Evolutionary conservation across 2,888 invertebrate genomes (phyloP).

Genomic region (Danaus chrysippus): DNA sequence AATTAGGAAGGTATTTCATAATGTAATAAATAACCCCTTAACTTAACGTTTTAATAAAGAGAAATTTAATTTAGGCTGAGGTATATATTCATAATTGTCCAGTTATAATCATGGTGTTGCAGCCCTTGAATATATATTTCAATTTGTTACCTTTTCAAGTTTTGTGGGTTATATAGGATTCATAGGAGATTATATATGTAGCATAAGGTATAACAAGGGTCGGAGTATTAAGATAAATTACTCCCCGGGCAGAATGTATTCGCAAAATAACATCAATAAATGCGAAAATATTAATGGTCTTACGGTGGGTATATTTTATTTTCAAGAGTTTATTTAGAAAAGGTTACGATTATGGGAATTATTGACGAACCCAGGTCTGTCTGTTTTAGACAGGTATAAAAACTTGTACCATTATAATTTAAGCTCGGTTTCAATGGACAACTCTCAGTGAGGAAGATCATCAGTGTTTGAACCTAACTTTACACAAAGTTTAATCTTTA

Average conservation of each 20-base stretch:
- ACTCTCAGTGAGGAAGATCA: not conserved
- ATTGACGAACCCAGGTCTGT: not conserved
- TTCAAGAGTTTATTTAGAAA: too few relatives aligned
- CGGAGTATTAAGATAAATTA: slow-evolving; percentile 8
- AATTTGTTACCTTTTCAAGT: slow-evolving; percentile 10
- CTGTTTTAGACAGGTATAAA: slow-evolving; percentile 5
- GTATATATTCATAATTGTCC: too few relatives aligned
- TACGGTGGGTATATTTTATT: not conserved
- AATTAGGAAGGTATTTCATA: not conserved
- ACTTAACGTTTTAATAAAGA: not conserved
- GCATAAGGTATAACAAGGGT: not conserved
- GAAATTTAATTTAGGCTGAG: not conserved
- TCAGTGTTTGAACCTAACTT: not conserved
- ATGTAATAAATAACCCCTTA: not conserved
- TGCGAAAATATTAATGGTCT: not conserved
- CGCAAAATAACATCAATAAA: not conserved
- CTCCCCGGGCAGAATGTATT: not conserved
- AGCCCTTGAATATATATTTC: not conserved
- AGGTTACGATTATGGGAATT: too few relatives aligned
- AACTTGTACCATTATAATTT: not conserved
- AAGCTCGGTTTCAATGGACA: not conserved
- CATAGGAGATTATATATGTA: not conserved
- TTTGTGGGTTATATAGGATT: not conserved
- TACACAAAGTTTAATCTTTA: too few relatives aligned
- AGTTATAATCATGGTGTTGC: too few relatives aligned